These are phyloP conservation scores for Theonella swinhoei DNA, from an alignment of 37 sponge, comb jelly and placozoan species.

Conservation along the genomic window DNA sequence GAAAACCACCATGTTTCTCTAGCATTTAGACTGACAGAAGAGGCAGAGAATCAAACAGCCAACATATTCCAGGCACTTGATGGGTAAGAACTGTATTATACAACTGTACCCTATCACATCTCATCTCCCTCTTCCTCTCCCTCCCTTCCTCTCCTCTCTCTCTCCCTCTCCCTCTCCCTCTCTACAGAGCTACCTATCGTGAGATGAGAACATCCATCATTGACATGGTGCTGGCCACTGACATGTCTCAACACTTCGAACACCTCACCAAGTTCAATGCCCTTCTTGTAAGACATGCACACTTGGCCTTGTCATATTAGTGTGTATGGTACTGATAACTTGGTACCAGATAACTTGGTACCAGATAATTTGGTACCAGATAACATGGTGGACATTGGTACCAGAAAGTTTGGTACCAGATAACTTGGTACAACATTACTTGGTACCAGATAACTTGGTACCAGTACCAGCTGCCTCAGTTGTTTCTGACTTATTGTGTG, in stretches of 20 bases:
- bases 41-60: slow-evolving; percentile 18
- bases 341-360: too few relatives aligned
- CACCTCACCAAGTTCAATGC: slow-evolving; percentile 83
- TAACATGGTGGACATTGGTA: not conserved
- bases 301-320: not conserved
- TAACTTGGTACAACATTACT: too few relatives aligned
- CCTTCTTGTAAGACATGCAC: not conserved
- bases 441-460: too few relatives aligned
- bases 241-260: slow-evolving; percentile 95
- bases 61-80: slow-evolving; percentile 88
- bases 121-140: not conserved
- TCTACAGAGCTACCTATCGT: slow-evolving; percentile 63
- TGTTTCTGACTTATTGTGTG: too few relatives aligned
- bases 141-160: not conserved
- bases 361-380: not conserved
- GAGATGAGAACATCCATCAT: slow-evolving; percentile 74
- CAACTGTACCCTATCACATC: not conserved
- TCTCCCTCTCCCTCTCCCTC: not conserved
- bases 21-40: slow-evolving; percentile 74
- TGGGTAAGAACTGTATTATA: slow-evolving; percentile 23
- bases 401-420: too few relatives aligned
- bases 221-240: slow-evolving; percentile 91
- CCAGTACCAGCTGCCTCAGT: too few relatives aligned
- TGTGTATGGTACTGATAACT: not conserved
- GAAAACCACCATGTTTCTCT: slow-evolving; percentile 88